Base-by-base conservation (phyloP, 2,113 vertebrate species). In the Ammodramus savannarum region DNA sequence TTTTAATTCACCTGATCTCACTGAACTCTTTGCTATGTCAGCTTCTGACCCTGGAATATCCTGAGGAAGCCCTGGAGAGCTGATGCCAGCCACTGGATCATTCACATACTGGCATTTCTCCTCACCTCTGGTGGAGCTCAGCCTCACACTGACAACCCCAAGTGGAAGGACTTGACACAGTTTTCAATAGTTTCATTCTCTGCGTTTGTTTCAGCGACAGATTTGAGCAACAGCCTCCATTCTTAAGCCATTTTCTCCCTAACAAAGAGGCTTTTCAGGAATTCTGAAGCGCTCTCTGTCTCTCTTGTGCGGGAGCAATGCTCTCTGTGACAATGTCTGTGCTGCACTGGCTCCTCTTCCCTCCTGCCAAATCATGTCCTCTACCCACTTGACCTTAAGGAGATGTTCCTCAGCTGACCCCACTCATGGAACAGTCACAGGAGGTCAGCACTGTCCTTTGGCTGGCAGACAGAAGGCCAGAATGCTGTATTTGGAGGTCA, bases 101-200 rank as follows among this genome's bases (percentile, higher is more conserved):
- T 67, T 93, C 80, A 65, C 69, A 89, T 31, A 4, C 38, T 7
- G 6, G 27, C 3, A 14, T 67, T 76, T 75, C 9, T 48, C 58
- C 62, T 97, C 91, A 87, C 34, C 92, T 95, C 83, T 80, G 83
- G 18, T 87, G 84, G 62, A 95, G 79, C 85, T 51, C 23, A 46
- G 52, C 61, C 79, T 92, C 85, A 59, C 81, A 23, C 81, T 93
- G 94, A 80, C 65, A 83, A 38, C 22, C 36, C 62, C 49, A 22
- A 29, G 38, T 49, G 72, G 66, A 67, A 74, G 46, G 46, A 48
- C 34, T 13, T 7, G 63, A 83, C 14, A 39, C 16, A 8, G 15
- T 79, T 89, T 87, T 83, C 63, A 51, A n/a, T 16, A 59, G 67
- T 65, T 73, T 79, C 71, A 36, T 83, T 83, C 74, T 52, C 61